phyloP scores from a whole-genome alignment of 1,140 invertebrate species.

The Heliconius hermathena region DNA sequence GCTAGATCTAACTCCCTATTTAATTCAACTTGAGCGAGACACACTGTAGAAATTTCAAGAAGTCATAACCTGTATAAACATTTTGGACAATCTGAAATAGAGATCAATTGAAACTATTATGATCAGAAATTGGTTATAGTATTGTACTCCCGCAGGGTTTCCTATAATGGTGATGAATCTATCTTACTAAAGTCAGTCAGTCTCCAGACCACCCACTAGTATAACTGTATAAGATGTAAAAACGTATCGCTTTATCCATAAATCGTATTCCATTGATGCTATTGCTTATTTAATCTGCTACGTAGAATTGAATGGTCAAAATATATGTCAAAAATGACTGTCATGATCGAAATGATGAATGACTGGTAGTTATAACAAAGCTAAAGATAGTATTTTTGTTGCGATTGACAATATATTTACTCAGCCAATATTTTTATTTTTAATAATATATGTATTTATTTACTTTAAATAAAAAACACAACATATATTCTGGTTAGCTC shows the following conservation, averaged over 20 bases:
- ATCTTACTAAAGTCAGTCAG: slow-evolving; percentile 51
- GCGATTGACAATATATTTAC: no score
- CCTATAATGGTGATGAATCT: slow-evolving; percentile 63
- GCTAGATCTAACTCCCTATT: no score
- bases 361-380: neutral
- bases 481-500: no score
- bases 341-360: neutral
- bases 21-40: no score
- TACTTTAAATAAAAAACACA: no score
- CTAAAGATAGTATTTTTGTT: neutral
- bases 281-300: slow-evolving; percentile 8
- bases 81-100: slow-evolving; percentile 30
- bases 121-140: slow-evolving; percentile 44
- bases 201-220: slow-evolving; percentile 62
- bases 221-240: slow-evolving; percentile 56
- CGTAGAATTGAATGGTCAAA: slow-evolving; percentile 9
- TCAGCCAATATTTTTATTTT: no score
- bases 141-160: slow-evolving; percentile 48
- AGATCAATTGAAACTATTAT: slow-evolving; percentile 45
- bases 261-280: slow-evolving; percentile 15
- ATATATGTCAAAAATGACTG: slow-evolving; percentile 8
- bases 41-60: no score
- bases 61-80: neutral
- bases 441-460: no score
- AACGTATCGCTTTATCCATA: slow-evolving; percentile 47